Evolutionary conservation across 2,888 invertebrate genomes (phyloP).

Genomic region (Heliconius ismenius): DNA sequence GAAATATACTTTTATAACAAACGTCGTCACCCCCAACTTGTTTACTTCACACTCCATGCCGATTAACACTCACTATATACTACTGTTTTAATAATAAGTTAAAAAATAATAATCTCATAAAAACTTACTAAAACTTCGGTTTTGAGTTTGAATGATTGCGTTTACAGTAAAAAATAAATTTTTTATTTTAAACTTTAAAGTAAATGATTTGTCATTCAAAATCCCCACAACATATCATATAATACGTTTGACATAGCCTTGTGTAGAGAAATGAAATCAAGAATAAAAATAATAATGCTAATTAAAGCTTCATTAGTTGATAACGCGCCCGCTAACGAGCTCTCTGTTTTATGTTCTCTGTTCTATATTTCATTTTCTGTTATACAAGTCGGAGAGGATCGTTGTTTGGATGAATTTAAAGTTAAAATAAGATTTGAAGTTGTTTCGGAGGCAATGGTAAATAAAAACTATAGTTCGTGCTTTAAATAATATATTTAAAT

Average conservation of each 20-base stretch:
- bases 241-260: not conserved
- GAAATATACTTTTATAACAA: no score
- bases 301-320: conserved; percentile 31
- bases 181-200: not conserved
- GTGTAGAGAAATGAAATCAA: conserved; percentile 5
- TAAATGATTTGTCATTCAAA: not conserved
- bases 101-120: no score
- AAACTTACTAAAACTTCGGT: no score
- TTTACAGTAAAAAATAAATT: no score
- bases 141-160: no score
- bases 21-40: no score
- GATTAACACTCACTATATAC: no score
- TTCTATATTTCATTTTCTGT: not conserved
- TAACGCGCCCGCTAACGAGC: conserved; percentile 25
- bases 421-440: not conserved
- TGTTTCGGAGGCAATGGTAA: not conserved
- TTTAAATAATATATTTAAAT: no score
- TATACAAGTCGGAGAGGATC: not conserved
- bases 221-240: not conserved
- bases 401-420: not conserved
- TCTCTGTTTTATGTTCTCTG: not conserved
- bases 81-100: no score
- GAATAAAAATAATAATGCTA: conserved; percentile 23
- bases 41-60: no score
- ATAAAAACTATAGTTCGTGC: no score